A percentile compares a stretch with the other conserved stretches of the same genome.
phyloP scores from a whole-genome alignment of 64 coral and sea anemone genomes.

The Dendronephthya gigantea region DNA sequence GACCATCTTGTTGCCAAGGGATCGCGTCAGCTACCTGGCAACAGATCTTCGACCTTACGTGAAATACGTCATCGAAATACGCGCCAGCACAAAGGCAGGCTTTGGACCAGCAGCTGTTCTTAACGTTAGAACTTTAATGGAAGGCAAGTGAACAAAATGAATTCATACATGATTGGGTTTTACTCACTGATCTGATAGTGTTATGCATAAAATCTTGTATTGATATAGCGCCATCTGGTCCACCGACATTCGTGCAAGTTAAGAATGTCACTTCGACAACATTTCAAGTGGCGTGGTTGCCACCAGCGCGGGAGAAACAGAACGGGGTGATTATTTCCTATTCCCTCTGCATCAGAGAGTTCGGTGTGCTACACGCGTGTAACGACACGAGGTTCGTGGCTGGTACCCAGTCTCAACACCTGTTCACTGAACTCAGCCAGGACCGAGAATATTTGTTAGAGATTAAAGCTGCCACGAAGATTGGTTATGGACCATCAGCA shows the following conservation, averaged over 20 bases:
- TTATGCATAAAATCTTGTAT: too few relatives aligned
- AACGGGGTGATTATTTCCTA: background rate
- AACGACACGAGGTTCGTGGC: background rate
- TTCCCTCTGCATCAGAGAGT: background rate
- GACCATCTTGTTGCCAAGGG: background rate
- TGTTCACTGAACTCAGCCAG: background rate
- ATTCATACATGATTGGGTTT: too few relatives aligned
- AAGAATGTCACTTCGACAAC: background rate
- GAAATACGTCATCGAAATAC: background rate
- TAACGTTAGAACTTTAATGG: background rate
- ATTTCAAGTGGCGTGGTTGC: background rate
- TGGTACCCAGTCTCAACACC: background rate
- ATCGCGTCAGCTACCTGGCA: background rate
- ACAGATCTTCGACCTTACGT: background rate
- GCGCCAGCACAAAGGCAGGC: background rate
- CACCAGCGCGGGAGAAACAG: background rate
- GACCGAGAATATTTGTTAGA: background rate
- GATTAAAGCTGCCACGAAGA: slow-evolving; percentile 4
- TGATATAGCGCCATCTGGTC: background rate
- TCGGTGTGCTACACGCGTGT: background rate
- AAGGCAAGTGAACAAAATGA: background rate
- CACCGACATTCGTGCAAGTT: background rate
- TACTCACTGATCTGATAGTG: too few relatives aligned
- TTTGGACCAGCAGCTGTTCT: slow-evolving; percentile 1
- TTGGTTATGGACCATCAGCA: background rate